Evolutionary conservation across 2,113 vertebrate genomes (phyloP).

Genomic region (Aegotheles bennettii): DNA sequence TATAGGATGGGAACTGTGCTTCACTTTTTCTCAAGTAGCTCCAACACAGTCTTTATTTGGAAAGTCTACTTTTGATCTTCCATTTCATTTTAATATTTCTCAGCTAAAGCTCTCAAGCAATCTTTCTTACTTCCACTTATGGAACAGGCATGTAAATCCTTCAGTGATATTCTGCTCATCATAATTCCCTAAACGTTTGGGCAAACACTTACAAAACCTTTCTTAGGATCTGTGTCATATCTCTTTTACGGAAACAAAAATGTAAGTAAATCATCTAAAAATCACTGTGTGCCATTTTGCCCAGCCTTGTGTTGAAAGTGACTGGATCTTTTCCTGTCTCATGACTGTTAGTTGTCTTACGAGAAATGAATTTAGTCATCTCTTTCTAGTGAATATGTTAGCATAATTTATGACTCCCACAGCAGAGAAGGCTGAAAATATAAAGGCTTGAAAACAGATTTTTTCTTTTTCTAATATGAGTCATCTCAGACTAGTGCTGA

Average conservation of each 20-base stretch:
- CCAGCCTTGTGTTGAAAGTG: background rate
- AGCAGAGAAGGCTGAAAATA: background rate
- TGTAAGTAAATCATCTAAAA: background rate
- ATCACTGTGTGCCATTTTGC: background rate
- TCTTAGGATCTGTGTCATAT: background rate
- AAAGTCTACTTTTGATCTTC: background rate
- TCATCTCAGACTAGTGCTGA: background rate
- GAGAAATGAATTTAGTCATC: background rate
- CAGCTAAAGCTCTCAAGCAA: background rate
- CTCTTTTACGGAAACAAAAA: background rate
- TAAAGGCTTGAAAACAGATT: background rate
- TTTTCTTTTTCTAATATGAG: background rate
- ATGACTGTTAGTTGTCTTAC: background rate
- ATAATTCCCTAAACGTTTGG: background rate
- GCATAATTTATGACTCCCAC: background rate
- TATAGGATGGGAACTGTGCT: background rate
- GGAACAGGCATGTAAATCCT: background rate
- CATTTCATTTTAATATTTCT: background rate
- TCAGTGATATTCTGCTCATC: background rate
- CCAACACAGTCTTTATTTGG: background rate
- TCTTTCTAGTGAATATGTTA: background rate
- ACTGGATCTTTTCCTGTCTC: background rate
- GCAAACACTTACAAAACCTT: background rate
- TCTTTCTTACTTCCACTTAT: background rate
- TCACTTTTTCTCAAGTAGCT: background rate